These are phyloP conservation scores for Oncopodura yosiiana DNA, from an alignment of 1,140 invertebrate species.

Conservation along the genomic window DNA sequence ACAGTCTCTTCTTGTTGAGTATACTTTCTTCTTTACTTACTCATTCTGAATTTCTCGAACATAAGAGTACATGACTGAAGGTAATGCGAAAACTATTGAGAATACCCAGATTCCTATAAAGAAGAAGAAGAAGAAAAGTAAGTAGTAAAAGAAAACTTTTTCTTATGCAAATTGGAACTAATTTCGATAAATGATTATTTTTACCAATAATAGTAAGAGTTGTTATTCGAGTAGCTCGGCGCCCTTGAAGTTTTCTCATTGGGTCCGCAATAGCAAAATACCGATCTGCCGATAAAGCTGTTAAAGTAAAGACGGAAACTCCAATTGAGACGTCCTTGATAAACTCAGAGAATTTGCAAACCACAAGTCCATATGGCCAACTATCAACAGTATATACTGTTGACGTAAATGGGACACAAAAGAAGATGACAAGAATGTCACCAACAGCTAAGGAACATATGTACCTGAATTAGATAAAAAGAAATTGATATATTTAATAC, in stretches of 20 bases:
- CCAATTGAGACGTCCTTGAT: constrained; percentile 88
- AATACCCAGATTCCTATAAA: constrained; percentile 60
- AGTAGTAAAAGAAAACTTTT: too few species aligned
- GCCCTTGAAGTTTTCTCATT: constrained; percentile 53
- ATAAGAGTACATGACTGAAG: constrained; percentile 64
- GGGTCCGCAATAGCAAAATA: constrained; percentile 78
- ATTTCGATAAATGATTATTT: too few species aligned
- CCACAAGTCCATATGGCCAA: constrained; percentile 67
- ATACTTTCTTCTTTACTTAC: not conserved
- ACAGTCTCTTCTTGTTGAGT: too few species aligned
- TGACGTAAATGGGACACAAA: constrained; percentile 67
- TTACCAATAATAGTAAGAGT: constrained; percentile 50
- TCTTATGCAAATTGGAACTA: too few species aligned
- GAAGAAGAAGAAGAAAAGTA: too few species aligned
- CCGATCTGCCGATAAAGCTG: constrained; percentile 76
- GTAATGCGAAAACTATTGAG: constrained; percentile 61
- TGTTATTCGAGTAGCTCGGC: constrained; percentile 57
- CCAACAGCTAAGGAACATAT: constrained; percentile 69
- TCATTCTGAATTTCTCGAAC: constrained; percentile 40
- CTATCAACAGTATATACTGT: constrained; percentile 72
- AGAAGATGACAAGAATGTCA: constrained; percentile 68
- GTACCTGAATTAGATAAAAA: constrained; percentile 44
- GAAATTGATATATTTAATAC: constrained; percentile 2
- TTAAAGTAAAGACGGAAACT: constrained; percentile 86
- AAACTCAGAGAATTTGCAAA: constrained; percentile 73